phyloP scores from a whole-genome alignment of 2,113 vertebrate species.

The Coreoperca whiteheadi region DNA sequence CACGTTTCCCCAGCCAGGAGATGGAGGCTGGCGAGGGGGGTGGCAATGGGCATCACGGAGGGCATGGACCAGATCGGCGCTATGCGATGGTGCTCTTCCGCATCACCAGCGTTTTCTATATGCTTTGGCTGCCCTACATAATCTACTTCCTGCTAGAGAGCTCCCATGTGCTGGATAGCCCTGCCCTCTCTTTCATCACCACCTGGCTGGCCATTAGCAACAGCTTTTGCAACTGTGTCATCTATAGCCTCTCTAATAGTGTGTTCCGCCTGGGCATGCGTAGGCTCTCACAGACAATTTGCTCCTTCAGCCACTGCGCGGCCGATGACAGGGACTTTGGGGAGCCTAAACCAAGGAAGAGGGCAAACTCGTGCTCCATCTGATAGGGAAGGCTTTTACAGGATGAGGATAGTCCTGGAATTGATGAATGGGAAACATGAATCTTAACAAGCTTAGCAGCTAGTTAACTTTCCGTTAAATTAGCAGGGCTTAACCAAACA shows the following conservation, averaged over 20 bases:
- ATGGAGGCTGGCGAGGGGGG: slow-evolving; percentile 89
- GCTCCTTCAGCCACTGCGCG: slow-evolving; percentile 88
- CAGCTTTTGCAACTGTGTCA: slow-evolving; percentile 99
- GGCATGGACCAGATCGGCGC: slow-evolving; percentile 91
- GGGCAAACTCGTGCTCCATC: slow-evolving; percentile 97
- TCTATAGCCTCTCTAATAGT: slow-evolving; percentile 98
- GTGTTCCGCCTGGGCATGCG: slow-evolving; percentile 96
- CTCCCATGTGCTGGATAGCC: slow-evolving; percentile 93
- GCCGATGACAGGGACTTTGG: slow-evolving; percentile 88
- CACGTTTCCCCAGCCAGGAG: slow-evolving; percentile 95
- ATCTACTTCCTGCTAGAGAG: slow-evolving; percentile 98
- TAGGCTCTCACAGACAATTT: slow-evolving; percentile 94
- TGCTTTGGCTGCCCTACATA: slow-evolving; percentile 99
- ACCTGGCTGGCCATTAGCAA: slow-evolving; percentile 99
- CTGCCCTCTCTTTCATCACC: slow-evolving; percentile 94
- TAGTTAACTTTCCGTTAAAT: slow-evolving; percentile 34
- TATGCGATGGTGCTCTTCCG: slow-evolving; percentile 98
- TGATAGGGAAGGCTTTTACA: slow-evolving; percentile 72
- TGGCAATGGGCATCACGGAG: slow-evolving; percentile 80
- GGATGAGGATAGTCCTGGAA: slow-evolving; percentile 23
- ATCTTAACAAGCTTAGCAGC: slow-evolving; percentile 29
- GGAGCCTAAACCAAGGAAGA: slow-evolving; percentile 93
- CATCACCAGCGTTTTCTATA: slow-evolving; percentile 98
- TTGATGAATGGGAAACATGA: slow-evolving; percentile 6
- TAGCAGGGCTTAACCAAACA: slow-evolving; percentile 17